Evolutionary conservation across 2,797 vertebrate species (phyloP), one percentile per base, ranked within the genome.

Genomic region (Australoheros facetus): DNA sequence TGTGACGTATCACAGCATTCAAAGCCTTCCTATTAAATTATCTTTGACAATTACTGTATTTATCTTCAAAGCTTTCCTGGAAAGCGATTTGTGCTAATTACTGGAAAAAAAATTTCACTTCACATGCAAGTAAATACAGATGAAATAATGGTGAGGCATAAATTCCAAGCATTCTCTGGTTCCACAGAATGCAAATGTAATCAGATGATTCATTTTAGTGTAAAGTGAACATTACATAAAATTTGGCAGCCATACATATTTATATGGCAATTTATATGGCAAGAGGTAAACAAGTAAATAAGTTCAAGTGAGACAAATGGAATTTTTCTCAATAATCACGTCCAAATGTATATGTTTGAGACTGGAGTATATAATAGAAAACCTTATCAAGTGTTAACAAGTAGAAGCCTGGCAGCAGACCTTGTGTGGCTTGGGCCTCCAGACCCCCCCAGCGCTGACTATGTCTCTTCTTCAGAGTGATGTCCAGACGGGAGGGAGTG

Each of bases 391-490:
- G 1, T 69, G 26, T 51, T 69, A 19, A 69, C 60, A 78, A 90
- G 90, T 83, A 94, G 95, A 96, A 95, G 92, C 95, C 91, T 93
- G 94, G 96, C 93, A 95, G 94, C 97, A 99, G 97, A 99, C 98
- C 98, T 99, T 97, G 98, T 99, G 96, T 85, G 86, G 97, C 96
- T 0, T 97, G 97, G 76, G 98, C 98, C 91, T 99, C 97, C 85
- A 99, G 95, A 6, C 97, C 97, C 0, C 96, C 98, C 98, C 98
- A 99, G 84, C 98, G 97, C 93, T 99, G 98, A 92, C 97, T 99
- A 89, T 97, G 98, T 77, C 98, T 98, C 94, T 99, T 99, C 93
- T 96, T 98, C 89, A 99, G 93, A 77, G 95, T 96, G 90, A 99
- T 97, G 51, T 99, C 96, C 0, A 99, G 96, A 26, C 97, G 97